Evolutionary conservation across 2,888 invertebrate genomes (phyloP), one percentile per base, ranked within the genome.

Genomic region (Vanessa cardui): DNA sequence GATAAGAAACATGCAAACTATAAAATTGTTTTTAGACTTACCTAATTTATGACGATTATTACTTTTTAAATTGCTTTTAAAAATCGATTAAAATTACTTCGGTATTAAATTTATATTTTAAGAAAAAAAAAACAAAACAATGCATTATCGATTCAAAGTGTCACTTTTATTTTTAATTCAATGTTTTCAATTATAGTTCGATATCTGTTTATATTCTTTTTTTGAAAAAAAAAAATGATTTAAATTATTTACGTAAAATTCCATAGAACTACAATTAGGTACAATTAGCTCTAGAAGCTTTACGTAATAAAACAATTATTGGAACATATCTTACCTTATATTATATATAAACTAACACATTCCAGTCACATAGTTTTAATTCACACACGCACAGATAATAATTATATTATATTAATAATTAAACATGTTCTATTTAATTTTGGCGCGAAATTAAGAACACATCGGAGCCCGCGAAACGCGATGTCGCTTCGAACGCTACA

Each of bases 401-500:
- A 5, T n/a, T 16, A 6, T 33, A 50, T 1, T 15, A 15, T 50
- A 50, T 50, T 50, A 21, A 20, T 6, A 50, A 12, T 50, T 9
- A 8, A 21, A 20, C 15, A 47, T 31, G 6, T 31, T 31, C 54
- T 6, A 6, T 47, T 6, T 56, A 26, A 52, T 6, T 39, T 59
- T 21, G 45, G 45, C 61, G 47, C 60, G 60, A 54, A 46, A 47
- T 18, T 47, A 47, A 16, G 3, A 61, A 47, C 26, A 61, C 54
- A 16, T n/a, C 33, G 18, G 47, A 56, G 45, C 47, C n/a, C 8
- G 33, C 20, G 33, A 52, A 20, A 66, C 66, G 47, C 54, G 60
- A 66, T 39, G 18, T 31, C 66, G 46, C 66, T 46, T n/a, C 54
- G 33, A 56, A 66, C n/a, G 60, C 33, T 61, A n/a, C 60, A 46